phyloP scores from a whole-genome alignment of 2,113 vertebrate genomes.

The Cebus imitator region DNA sequence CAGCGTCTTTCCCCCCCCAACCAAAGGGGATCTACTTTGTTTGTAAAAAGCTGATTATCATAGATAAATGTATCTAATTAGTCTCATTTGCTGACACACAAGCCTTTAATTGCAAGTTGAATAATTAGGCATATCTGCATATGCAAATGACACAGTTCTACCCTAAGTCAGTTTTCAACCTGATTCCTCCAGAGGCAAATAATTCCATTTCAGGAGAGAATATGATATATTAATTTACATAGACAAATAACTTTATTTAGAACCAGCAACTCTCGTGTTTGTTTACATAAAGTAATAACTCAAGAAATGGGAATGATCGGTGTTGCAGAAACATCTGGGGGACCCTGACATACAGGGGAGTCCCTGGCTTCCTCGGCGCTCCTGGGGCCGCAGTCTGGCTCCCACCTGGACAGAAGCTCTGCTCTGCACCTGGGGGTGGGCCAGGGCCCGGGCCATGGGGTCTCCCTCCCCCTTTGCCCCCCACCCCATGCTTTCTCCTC shows the following conservation, averaged over 20 bases:
- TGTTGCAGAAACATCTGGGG: slow-evolving; percentile 65
- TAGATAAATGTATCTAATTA: slow-evolving; percentile 87
- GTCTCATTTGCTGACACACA: slow-evolving; percentile 88
- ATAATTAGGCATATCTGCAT: slow-evolving; percentile 88
- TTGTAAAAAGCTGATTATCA: slow-evolving; percentile 84
- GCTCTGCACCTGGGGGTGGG: no score
- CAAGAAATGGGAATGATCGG: slow-evolving; percentile 45
- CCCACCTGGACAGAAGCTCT: neutral
- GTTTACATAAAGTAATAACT: slow-evolving; percentile 71
- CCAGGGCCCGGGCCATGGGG: no score
- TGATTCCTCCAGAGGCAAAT: slow-evolving; percentile 83
- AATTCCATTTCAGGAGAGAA: slow-evolving; percentile 80
- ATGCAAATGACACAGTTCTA: slow-evolving; percentile 84
- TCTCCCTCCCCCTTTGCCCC: neutral
- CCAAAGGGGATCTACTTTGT: slow-evolving; percentile 80
- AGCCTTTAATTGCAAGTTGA: slow-evolving; percentile 86
- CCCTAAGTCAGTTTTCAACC: slow-evolving; percentile 76
- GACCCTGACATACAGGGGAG: slow-evolving; percentile 37
- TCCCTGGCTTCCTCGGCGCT: neutral
- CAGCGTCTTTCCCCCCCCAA: slow-evolving; percentile 37
- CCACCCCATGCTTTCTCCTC: neutral
- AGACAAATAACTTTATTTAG: slow-evolving; percentile 82
- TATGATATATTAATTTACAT: slow-evolving; percentile 80
- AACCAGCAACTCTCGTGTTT: slow-evolving; percentile 65
- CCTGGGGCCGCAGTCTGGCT: neutral